phyloP scores from a whole-genome alignment of 2,797 vertebrate species.

The Anabas testudineus region DNA sequence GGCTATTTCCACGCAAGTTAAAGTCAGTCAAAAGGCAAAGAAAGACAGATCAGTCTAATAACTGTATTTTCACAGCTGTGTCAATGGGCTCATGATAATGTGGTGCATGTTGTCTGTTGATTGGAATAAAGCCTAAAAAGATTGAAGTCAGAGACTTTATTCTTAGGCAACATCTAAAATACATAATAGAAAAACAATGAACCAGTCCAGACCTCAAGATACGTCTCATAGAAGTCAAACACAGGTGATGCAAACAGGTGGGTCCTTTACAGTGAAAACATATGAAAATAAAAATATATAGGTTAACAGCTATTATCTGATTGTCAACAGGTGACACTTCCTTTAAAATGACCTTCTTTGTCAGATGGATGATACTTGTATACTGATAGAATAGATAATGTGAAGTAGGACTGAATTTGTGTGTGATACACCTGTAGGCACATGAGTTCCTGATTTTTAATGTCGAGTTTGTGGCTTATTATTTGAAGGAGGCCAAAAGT shows the following conservation, averaged over 20 bases:
- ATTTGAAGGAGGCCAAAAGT: background rate
- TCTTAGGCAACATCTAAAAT: background rate
- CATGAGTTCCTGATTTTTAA: slow-evolving; percentile 11
- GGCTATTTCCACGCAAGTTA: background rate
- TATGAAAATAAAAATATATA: too few species aligned
- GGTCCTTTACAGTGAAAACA: too few species aligned
- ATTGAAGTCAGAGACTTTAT: background rate
- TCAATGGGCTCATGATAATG: background rate
- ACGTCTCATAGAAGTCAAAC: background rate
- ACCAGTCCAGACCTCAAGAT: background rate
- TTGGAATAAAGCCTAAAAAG: too few species aligned
- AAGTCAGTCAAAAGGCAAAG: background rate
- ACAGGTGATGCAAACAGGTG: too few species aligned
- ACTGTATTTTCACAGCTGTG: background rate
- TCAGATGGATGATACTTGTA: too few species aligned
- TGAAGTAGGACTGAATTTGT: too few species aligned
- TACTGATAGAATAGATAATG: too few species aligned
- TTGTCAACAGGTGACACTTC: too few species aligned
- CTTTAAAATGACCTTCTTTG: too few species aligned
- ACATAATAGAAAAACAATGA: background rate
- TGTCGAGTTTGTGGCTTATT: slow-evolving; percentile 18
- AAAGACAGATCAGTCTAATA: too few species aligned
- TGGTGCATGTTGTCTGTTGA: too few species aligned
- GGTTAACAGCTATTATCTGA: too few species aligned
- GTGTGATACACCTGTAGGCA: background rate